Evolutionary conservation across 2,888 invertebrate species (phyloP).

Genomic region (Tineola bisselliella): DNA sequence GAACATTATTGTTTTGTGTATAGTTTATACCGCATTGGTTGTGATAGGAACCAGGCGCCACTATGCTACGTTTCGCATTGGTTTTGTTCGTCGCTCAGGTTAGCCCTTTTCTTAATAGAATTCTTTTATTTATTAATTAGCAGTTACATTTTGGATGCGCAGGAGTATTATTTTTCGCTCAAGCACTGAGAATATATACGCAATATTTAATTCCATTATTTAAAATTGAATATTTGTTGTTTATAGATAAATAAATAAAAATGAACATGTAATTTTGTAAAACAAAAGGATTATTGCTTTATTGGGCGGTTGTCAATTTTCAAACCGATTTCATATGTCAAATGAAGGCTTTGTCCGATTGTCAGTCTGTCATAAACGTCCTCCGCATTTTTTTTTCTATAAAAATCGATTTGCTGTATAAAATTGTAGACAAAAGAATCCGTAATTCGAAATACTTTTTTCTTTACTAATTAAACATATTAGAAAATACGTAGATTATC

Average conservation of each 20-base stretch:
- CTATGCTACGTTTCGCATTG: constrained; percentile 48
- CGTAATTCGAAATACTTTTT: not conserved
- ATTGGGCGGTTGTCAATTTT: not conserved
- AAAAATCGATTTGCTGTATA: not conserved
- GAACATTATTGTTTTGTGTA: constrained; percentile 32
- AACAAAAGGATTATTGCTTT: not conserved
- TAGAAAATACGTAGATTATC: too few relatives aligned
- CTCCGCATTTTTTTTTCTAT: not conserved
- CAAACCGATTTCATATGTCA: not conserved
- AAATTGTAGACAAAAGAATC: not conserved
- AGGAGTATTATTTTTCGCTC: too few relatives aligned
- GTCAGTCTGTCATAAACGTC: not conserved
- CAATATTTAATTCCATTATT: too few relatives aligned
- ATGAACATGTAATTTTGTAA: not conserved
- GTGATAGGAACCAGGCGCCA: constrained; percentile 33
- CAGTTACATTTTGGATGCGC: too few relatives aligned
- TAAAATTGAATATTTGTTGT: too few relatives aligned
- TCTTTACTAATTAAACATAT: too few relatives aligned
- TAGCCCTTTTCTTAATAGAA: constrained; percentile 24
- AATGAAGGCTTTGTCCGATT: not conserved
- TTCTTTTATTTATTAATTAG: not conserved
- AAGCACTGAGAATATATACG: too few relatives aligned
- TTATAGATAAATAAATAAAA: not conserved
- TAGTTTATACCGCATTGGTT: constrained; percentile 58
- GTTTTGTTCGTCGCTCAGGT: constrained; percentile 46